These are phyloP conservation scores for Enteromius thamalakanensis DNA, from an alignment of 2,797 vertebrate genomes.

Conservation along the genomic window DNA sequence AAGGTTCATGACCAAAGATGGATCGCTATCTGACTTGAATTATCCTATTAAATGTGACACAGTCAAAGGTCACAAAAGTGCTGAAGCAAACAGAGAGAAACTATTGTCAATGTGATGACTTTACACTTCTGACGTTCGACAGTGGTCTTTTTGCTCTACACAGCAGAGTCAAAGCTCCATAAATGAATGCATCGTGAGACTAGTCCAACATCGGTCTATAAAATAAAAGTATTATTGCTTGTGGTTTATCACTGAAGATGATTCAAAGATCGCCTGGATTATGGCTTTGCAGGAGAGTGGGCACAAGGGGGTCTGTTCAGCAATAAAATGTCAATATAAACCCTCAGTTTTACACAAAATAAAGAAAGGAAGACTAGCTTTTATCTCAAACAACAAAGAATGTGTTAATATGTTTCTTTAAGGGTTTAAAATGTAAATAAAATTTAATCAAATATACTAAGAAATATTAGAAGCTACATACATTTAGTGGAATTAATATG, in stretches of 20 bases:
- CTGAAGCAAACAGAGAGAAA: slow-evolving; percentile 34
- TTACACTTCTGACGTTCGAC: slow-evolving; percentile 35
- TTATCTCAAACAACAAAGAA: slow-evolving; percentile 51
- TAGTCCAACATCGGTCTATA: slow-evolving; percentile 58
- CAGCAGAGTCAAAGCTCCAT: slow-evolving; percentile 51
- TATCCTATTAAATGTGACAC: slow-evolving; percentile 31
- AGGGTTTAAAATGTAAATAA: slow-evolving; percentile 47
- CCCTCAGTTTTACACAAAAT: slow-evolving; percentile 58
- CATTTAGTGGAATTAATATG: background rate
- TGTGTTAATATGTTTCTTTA: slow-evolving; percentile 35
- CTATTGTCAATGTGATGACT: slow-evolving; percentile 48
- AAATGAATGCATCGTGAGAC: slow-evolving; percentile 55
- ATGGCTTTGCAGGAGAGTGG: slow-evolving; percentile 55
- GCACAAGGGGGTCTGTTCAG: slow-evolving; percentile 54
- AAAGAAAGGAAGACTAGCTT: slow-evolving; percentile 42
- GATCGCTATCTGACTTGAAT: slow-evolving; percentile 46
- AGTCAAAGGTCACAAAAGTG: slow-evolving; percentile 36
- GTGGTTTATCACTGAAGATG: slow-evolving; percentile 59
- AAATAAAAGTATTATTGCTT: slow-evolving; percentile 63
- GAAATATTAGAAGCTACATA: background rate
- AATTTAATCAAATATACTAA: background rate
- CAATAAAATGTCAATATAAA: slow-evolving; percentile 64
- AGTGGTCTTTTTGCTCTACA: slow-evolving; percentile 15
- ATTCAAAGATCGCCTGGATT: slow-evolving; percentile 60
- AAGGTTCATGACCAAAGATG: slow-evolving; percentile 46